A percentile compares a stretch with the other conserved stretches of the same genome.
Conservation (phyloP, 2,797 vertebrate genomes). For the Anomalospiza imberbis region DNA sequence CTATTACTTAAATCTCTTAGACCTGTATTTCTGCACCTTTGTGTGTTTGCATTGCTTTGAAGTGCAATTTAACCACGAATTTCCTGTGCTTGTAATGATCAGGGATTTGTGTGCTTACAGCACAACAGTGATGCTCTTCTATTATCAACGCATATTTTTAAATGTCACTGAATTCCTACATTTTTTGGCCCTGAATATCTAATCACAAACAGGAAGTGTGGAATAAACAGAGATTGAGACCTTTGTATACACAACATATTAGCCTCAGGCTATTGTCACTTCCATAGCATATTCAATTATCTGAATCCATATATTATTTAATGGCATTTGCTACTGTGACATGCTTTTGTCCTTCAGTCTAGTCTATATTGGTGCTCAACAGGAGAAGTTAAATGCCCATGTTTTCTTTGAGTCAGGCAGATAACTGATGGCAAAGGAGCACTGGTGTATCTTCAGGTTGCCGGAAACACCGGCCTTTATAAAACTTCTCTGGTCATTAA, state of each 20-base stretch:
- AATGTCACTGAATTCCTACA: background rate
- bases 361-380: background rate
- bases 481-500: background rate
- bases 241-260: background rate
- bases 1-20: background rate
- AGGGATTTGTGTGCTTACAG: background rate
- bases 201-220: background rate
- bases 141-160: background rate
- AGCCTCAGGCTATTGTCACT: background rate
- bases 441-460: background rate
- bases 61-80: background rate
- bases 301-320: constrained; percentile 9
- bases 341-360: background rate
- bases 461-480: background rate
- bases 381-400: background rate
- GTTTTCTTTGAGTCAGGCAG: background rate
- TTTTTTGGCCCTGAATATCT: background rate
- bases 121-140: background rate
- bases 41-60: background rate
- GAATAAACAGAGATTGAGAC: background rate
- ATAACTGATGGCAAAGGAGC: background rate
- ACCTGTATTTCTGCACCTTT: background rate
- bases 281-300: background rate
- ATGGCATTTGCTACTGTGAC: constrained; percentile 6
- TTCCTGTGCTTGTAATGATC: background rate